Base-by-base conservation (phyloP, 2,797 vertebrate genomes). In the Rhadinocentrus ornatus region DNA sequence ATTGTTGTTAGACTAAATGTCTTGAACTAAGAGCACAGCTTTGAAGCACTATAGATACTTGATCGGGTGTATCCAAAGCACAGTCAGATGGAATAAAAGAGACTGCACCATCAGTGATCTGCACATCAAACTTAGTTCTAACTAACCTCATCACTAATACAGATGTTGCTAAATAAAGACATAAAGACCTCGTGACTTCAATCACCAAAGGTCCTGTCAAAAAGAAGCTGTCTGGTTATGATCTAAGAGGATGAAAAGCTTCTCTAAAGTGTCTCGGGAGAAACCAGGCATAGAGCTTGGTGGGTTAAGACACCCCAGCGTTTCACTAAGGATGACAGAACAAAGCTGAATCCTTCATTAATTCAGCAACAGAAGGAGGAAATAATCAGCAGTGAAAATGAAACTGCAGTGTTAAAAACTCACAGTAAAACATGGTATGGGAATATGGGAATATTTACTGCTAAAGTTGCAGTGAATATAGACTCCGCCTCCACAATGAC, bases 181-280 rank as follows among this genome's bases (percentile, higher is more conserved):
- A 54, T 26, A 29, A 54, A 54, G 52, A 54, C 52, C 26, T 13
- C 10, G 8, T 29, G 26, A 54, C 52, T 55, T 55, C 24, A 55
- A 16, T 55, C 53, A 31, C 15, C 53, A 55, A 55, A 27, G 53
- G 27, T 31, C 27, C 26, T 55, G 26, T 31, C 13, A 55, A 31
- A 31, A 31, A 13, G 29, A 31, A 18, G 16, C 27, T 55, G 53
- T 31, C 27, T 31, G 27, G 53, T 18, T 10, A 29, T 53, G 27
- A 55, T 29, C 53, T 55, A 18, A 55, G 26, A 55, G 27, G 27
- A 55, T 31, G 53, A 55, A 55, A 55, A 55, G 53, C 53, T 50
- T 50, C 46, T 55, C 27, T 18, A 10, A 9, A 31, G 16, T 7
- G 6, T 29, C 27, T 54, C 13, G 6, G 53, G 53, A 54, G 27